phyloP scores from a whole-genome alignment of 2,888 invertebrate genomes.

The Sinelater perroti region DNA sequence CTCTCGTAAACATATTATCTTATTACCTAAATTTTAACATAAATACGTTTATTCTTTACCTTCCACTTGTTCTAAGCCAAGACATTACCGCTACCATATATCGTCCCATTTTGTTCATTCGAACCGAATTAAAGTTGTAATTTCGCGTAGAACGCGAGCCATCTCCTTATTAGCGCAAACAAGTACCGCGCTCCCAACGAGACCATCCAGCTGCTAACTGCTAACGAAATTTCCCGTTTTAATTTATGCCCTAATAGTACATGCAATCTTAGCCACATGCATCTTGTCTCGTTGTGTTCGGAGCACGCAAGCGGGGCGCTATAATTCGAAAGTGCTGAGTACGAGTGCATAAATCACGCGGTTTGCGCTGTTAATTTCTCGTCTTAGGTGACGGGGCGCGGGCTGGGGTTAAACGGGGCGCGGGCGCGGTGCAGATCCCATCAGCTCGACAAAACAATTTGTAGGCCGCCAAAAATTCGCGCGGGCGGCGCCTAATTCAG shows the following conservation, averaged over 20 bases:
- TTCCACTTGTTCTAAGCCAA: no score
- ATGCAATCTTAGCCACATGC: constrained; percentile 33
- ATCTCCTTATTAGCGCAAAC: no score
- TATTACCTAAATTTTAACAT: no score
- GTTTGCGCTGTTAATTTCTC: constrained; percentile 41
- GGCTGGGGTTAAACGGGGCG: constrained; percentile 25
- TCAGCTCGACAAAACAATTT: constrained; percentile 23
- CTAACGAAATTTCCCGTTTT: constrained; percentile 16
- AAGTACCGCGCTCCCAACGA: no score
- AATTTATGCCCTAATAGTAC: constrained; percentile 34
- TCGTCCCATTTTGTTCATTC: no score
- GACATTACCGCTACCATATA: no score
- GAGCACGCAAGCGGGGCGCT: constrained; percentile 35
- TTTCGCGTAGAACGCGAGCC: no score
- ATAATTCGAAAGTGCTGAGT: constrained; percentile 42
- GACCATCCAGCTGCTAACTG: no score
- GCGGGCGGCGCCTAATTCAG: neutral
- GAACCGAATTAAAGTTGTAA: no score
- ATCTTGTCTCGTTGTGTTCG: constrained; percentile 31
- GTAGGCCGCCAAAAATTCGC: constrained; percentile 12
- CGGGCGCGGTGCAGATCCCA: constrained; percentile 4
- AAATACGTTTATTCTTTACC: no score
- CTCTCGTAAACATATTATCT: no score
- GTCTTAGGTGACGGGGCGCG: constrained; percentile 33
- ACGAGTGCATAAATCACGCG: constrained; percentile 41